Base-by-base conservation (phyloP, 2,888 invertebrate genomes). In the Drosophila imparisetae region DNA sequence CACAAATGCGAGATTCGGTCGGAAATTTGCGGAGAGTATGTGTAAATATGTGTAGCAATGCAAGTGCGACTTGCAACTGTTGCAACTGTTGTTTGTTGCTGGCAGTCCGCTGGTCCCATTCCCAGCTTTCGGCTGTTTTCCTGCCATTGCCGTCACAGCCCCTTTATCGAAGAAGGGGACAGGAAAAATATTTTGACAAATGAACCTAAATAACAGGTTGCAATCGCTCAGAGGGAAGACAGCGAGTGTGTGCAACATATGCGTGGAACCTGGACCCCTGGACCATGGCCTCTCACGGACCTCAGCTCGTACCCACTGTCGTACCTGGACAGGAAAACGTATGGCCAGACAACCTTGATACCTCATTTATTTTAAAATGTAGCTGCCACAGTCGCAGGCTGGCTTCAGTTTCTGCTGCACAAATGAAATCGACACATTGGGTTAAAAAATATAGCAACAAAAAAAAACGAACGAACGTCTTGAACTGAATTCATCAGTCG, bases 161-260 rank as follows among this genome's bases (percentile, higher is more conserved):
- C 77, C 81, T 83, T 72, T 77, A 82, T 87, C 67, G 74, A 89
- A 75, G 55, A 66, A 67, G 85, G 85, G 86, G 80, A 87, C 80
- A 81, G 78, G 89, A 90, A 90, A 90, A 82, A 90, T 91, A 92
- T 92, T 93, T 93, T 93, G 93, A 93, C 93, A 93, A 93, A 93
- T 93, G 93, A 93, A 92, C 85, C 91, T 87, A 93, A 93, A 93
- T 93, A 93, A 93, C 93, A 93, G 93, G 93, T 93, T 93, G 92
- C 90, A 92, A 83, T 89, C 89, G 87, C 88, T 87, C 78, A 73
- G 70, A 78, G 79, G 62, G 65, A 65, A 59, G 55, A 45, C 63
- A 36, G 34, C 36, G 29, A 40, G 42, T 36, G 79, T 65, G 60
- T 53, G 61, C 63, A 59, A 53, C 81, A 78, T 72, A 68, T 81